phyloP scores from a whole-genome alignment of 2,888 invertebrate species.

The Cynaeus angustus region DNA sequence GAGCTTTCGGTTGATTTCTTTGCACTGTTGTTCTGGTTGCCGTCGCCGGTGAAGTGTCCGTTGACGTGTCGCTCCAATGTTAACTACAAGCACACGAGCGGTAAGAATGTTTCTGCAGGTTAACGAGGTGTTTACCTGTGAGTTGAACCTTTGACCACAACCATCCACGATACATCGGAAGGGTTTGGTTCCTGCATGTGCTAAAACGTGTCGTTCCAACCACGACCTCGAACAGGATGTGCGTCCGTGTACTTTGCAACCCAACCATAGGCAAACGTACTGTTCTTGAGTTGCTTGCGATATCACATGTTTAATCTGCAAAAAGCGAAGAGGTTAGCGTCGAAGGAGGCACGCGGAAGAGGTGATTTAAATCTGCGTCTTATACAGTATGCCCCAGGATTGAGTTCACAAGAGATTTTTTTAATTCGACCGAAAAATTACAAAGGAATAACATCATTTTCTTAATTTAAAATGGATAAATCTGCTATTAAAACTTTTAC shows the following conservation, averaged over 20 bases:
- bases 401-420: no score
- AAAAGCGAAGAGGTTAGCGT: conserved; percentile 53
- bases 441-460: no score
- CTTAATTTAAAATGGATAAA: no score
- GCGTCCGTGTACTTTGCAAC: conserved; percentile 95
- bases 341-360: no score
- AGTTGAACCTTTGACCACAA: conserved; percentile 90
- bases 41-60: conserved; percentile 87
- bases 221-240: conserved; percentile 94
- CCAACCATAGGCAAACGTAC: conserved; percentile 93
- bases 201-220: conserved; percentile 93
- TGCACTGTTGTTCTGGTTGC: conserved; percentile 73
- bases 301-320: conserved; percentile 87
- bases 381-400: no score
- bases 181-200: conserved; percentile 93
- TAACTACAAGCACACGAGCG: conserved; percentile 73
- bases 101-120: not conserved
- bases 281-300: conserved; percentile 88
- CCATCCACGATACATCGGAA: conserved; percentile 97
- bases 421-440: no score
- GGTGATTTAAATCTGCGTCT: no score
- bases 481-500: no score
- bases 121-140: conserved; percentile 78
- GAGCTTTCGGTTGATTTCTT: conserved; percentile 85
- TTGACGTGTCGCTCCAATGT: conserved; percentile 95